Evolutionary conservation across 2,797 vertebrate genomes (phyloP).

Genomic region (Catostomus latipinnis): DNA sequence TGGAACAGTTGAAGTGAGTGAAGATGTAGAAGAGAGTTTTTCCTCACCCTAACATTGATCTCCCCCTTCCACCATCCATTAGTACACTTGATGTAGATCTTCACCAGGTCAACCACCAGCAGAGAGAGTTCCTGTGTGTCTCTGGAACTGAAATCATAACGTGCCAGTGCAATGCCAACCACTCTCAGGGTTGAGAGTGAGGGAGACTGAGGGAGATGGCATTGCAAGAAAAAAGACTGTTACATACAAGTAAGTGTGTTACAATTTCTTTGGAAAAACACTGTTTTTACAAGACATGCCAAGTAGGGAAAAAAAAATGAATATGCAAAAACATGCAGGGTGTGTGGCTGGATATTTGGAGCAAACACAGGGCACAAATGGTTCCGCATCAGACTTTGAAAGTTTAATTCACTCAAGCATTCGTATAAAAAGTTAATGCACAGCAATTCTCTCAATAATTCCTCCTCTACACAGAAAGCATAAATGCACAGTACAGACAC

Average conservation of each 20-base stretch:
- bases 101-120: conserved; percentile 91
- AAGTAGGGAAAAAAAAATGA: conserved; percentile 9
- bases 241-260: conserved; percentile 1
- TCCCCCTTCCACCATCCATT: conserved; percentile 98
- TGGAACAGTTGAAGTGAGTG: neutral
- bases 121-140: conserved; percentile 92
- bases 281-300: neutral
- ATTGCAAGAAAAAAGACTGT: neutral
- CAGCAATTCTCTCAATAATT: neutral
- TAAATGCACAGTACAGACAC: conserved; percentile 4
- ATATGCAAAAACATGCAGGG: conserved; percentile 6
- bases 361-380: conserved; percentile 4
- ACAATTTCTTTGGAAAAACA: neutral
- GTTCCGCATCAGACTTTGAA: neutral
- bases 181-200: conserved; percentile 91
- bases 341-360: conserved; percentile 4
- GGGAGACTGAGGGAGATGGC: conserved; percentile 73
- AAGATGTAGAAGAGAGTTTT: neutral
- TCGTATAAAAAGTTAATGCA: conserved; percentile 4
- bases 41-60: conserved; percentile 89
- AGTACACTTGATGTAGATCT: conserved; percentile 92
- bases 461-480: neutral
- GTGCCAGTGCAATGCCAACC: conserved; percentile 90
- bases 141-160: conserved; percentile 95
- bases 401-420: neutral